A percentile compares a stretch with the other conserved stretches of the same genome.
Evolutionary conservation across 2,888 invertebrate species (phyloP).

Genomic region (Aromia moschata): DNA sequence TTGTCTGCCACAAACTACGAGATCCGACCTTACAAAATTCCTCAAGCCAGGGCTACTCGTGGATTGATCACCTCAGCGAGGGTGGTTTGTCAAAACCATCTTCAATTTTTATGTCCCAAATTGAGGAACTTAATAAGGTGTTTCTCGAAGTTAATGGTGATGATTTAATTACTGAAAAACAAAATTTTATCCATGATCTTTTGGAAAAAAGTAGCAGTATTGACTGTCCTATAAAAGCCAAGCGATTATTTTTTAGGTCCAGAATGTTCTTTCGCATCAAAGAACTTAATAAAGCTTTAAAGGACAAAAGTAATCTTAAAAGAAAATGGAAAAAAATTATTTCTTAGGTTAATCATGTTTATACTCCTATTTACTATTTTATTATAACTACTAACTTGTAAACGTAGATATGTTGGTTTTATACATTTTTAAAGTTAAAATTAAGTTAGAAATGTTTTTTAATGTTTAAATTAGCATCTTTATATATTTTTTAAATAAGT

Average conservation of each 20-base stretch:
- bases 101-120: neutral
- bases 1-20: slow-evolving; percentile 22
- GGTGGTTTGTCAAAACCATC: slow-evolving; percentile 8
- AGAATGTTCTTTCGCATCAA: neutral
- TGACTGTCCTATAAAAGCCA: neutral
- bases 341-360: too few relatives aligned
- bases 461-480: too few relatives aligned
- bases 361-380: too few relatives aligned
- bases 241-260: neutral
- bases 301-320: neutral
- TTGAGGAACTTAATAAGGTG: neutral
- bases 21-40: neutral
- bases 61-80: slow-evolving; percentile 1
- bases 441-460: too few relatives aligned
- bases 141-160: neutral
- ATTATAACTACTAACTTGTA: too few relatives aligned
- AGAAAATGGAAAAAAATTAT: too few relatives aligned
- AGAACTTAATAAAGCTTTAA: slow-evolving; percentile 3
- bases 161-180: neutral
- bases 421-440: too few relatives aligned
- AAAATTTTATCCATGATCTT: neutral
- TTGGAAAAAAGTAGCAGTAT: neutral
- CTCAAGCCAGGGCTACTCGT: neutral
- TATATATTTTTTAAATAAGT: too few relatives aligned
- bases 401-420: too few relatives aligned